A percentile compares a stretch with the other conserved stretches of the same genome.
phyloP scores from a whole-genome alignment of 2,888 invertebrate genomes.

The Idaea dimidiata region DNA sequence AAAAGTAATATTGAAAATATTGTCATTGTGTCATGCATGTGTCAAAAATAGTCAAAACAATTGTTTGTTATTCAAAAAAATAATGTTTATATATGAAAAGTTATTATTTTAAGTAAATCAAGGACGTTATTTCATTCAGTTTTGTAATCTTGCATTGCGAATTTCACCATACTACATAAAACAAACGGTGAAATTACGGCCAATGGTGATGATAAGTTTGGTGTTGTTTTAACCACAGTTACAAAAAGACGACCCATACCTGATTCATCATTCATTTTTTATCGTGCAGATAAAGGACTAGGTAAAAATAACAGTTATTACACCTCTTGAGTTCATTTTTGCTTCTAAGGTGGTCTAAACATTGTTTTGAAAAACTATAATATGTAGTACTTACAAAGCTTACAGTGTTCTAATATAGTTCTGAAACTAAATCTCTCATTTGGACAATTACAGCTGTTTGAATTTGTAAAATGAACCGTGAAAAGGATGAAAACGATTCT shows the following conservation, averaged over 20 bases:
- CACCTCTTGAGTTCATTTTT: too few relatives aligned
- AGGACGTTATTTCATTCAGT: not conserved
- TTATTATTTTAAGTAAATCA: too few relatives aligned
- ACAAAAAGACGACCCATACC: not conserved
- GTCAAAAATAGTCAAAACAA: too few relatives aligned
- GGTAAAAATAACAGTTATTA: too few relatives aligned
- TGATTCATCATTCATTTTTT: not conserved
- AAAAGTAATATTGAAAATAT: too few relatives aligned
- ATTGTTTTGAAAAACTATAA: not conserved
- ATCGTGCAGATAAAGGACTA: not conserved
- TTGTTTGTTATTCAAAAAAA: too few relatives aligned
- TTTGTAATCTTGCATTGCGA: not conserved
- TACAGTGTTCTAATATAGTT: not conserved
- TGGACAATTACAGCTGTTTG: slow-evolving; percentile 22
- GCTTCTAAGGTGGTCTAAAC: not conserved
- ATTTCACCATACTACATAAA: not conserved
- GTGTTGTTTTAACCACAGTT: not conserved
- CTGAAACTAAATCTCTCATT: slow-evolving; percentile 8
- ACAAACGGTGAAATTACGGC: not conserved
- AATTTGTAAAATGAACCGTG: slow-evolving; percentile 26
- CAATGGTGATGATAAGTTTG: not conserved
- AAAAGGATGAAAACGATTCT: slow-evolving; percentile 26
- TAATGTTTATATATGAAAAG: too few relatives aligned
- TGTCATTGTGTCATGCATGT: too few relatives aligned
- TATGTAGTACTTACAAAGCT: not conserved